Evolutionary conservation across 2,888 invertebrate genomes (phyloP), one percentile per base, ranked within the genome.

Genomic region (Xanthorhoe designata): DNA sequence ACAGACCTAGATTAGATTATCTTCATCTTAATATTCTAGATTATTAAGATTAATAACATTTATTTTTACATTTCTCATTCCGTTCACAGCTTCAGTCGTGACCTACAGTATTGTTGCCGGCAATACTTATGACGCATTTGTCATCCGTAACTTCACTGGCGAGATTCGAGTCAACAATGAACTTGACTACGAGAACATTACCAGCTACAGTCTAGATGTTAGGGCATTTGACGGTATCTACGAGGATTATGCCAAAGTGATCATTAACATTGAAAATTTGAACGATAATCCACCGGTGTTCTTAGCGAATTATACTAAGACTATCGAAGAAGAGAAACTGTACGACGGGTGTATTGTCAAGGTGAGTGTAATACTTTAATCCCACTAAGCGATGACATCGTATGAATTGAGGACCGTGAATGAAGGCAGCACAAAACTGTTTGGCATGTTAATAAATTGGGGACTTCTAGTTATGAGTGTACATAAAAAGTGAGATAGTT

Each of bases 201-300:
- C 96, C n/a, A 95, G 96, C 79, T 98, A 98, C 81, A 96, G 95
- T 59, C 91, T 98, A n/a, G 96, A 96, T 60, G 96, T 98, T 1
- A 94, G 96, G 69, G 98, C 98, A 0, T 96, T 96, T 70, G 98
- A 98, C 84, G 98, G 98, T 1, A 94, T 96, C 57, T 97, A 95
- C 83, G 96, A 97, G 72, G 98, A 98, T 80, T 96, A 95, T 63
- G 96, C 98, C 0, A 95, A 95, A 75, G 98, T 99, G 0, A 95
- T 96, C 57, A 98, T 99, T 56, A 96, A 96, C 75, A 96, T 98
- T 60, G 96, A 96, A 75, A 97, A 99, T 85, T 96, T 98, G 53
- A 99, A 99, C 82, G 99, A 99, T 84, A 98, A 98, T 86, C 96
- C 96, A 0, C 99, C 99, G 0, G 95, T 96, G 0, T 99, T 99